Evolutionary conservation across 2,888 invertebrate species (phyloP).

Genomic region (Archips xylosteana): DNA sequence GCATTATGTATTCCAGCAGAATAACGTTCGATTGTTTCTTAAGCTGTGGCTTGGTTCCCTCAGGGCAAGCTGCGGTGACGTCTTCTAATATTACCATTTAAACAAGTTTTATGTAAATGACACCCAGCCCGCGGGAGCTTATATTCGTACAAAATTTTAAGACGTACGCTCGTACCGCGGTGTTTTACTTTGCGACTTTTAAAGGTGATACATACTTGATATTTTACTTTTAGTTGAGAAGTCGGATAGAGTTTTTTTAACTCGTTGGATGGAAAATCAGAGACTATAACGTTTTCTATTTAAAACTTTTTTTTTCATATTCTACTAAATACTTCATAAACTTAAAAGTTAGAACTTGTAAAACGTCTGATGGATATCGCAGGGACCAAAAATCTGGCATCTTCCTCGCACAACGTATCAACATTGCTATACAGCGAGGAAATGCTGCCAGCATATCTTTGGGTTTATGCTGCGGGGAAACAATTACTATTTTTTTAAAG

Average conservation of each 20-base stretch:
- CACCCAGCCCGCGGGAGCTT: slow-evolving; percentile 70
- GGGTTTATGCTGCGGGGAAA: no score
- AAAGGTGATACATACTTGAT: slow-evolving; percentile 78
- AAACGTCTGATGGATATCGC: no score
- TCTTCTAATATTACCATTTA: slow-evolving; percentile 85
- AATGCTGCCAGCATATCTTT: no score
- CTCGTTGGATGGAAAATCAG: background rate
- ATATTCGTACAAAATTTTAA: slow-evolving; percentile 78
- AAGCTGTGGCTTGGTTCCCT: slow-evolving; percentile 41
- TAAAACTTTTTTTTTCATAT: no score
- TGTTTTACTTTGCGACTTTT: slow-evolving; percentile 76
- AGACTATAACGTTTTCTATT: background rate
- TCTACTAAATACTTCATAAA: no score
- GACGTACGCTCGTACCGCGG: slow-evolving; percentile 48
- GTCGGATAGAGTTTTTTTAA: background rate
- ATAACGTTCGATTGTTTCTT: slow-evolving; percentile 27
- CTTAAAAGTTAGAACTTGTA: no score
- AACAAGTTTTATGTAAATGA: slow-evolving; percentile 85
- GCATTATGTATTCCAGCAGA: slow-evolving; percentile 43
- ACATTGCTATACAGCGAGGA: no score
- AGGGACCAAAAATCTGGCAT: no score
- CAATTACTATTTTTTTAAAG: no score
- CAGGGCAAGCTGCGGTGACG: slow-evolving; percentile 60
- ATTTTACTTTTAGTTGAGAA: slow-evolving; percentile 18
- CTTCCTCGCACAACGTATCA: no score